These are phyloP conservation scores for Heliconius nattereri DNA, from an alignment of 1,140 invertebrate genomes.

Conservation along the genomic window DNA sequence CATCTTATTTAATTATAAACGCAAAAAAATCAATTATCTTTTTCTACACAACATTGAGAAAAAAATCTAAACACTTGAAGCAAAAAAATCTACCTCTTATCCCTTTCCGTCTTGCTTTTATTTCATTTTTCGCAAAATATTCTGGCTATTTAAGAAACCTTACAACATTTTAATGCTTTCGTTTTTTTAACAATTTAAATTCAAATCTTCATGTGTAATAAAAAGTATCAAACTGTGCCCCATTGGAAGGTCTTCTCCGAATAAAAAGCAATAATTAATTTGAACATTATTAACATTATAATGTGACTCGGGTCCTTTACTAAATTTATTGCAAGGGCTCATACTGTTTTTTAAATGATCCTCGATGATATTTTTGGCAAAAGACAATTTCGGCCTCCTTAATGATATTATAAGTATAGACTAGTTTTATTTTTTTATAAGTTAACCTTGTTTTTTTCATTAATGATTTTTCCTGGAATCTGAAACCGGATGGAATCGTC, in stretches of 20 bases:
- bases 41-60: too few relatives aligned
- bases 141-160: not conserved
- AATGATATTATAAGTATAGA: too few relatives aligned
- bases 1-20: too few relatives aligned
- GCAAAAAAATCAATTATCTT: too few relatives aligned
- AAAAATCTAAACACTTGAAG: too few relatives aligned
- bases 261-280: constrained; percentile 7
- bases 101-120: too few relatives aligned
- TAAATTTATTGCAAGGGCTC: not conserved
- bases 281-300: not conserved
- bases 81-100: too few relatives aligned
- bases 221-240: constrained; percentile 3
- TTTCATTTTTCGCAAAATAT: too few relatives aligned
- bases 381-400: not conserved
- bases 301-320: not conserved
- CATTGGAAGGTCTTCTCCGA: not conserved
- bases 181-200: not conserved
- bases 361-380: not conserved
- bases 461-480: not conserved
- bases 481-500: not conserved
- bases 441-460: too few relatives aligned
- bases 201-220: not conserved
- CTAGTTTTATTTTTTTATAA: too few relatives aligned
- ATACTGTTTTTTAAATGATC: not conserved
- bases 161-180: not conserved